Base-by-base conservation (phyloP, 2,797 vertebrate species). In the Lacerta bilineata region DNA sequence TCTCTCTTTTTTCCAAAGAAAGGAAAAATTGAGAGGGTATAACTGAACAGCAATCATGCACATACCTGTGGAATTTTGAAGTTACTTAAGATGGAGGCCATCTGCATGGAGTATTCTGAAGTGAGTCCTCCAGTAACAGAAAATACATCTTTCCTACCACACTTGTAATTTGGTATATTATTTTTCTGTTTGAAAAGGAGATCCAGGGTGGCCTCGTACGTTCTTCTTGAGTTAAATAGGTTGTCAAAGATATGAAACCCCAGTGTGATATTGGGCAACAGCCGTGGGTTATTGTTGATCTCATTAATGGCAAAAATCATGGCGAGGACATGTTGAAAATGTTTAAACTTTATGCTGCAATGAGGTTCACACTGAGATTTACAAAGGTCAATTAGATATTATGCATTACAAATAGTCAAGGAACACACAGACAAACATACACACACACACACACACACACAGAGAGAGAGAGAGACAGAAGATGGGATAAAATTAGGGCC, bases 1-100 rank as follows among this genome's bases (percentile, higher is more conserved):
- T 64, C 5, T 18, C 5, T 23, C 8, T 15, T 23, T 23, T 64
- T 5, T 33, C 33, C 61, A 64, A 64, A 64, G 5, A 64, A 64
- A 59, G 5, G 61, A 23, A 23, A 64, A 23, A 64, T 23, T 18
- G 61, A 64, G 17, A 64, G 61, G 20, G 20, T 23, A 64, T 18
- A 64, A 64, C 61, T 64, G 20, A 64, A 23, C 17, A 64, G 61
- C 61, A 64, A 64, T 5, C 39, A 76, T 50, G 5, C 25, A 46
- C 72, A 50, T 27, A 76, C 86, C 39, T 87, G 80, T 66, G 86
- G 80, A 50, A 87, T 61, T 43, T 88, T 88, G 59, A 83, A 88
- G 13, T 27, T 75, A 55, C 0, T 76, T 36, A 76, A 83, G 33
- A 88, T 50, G 15, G 6, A 75, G 29, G 80, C 71, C n/a, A 81